A percentile compares a stretch with the other conserved stretches of the same genome.
Evolutionary conservation across 2,888 invertebrate species (phyloP).

Genomic region (Entomobrya proxima): DNA sequence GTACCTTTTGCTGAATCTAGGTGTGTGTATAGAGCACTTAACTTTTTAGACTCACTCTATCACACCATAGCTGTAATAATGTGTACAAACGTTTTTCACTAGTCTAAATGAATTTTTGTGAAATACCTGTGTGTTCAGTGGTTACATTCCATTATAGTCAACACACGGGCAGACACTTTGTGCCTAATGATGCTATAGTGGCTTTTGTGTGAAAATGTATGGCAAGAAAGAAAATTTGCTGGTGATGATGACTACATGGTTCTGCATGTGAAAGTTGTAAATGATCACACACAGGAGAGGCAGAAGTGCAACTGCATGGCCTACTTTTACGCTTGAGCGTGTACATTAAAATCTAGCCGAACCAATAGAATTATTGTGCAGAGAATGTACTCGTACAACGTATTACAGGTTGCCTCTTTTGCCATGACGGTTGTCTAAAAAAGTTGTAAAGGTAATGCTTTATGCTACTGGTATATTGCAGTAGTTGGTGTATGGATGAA

Average conservation of each 20-base stretch:
- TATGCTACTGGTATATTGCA: background rate
- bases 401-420: conserved; percentile 42
- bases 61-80: background rate
- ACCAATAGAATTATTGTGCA: background rate
- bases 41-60: conserved; percentile 24
- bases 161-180: background rate
- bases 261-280: conserved; percentile 63
- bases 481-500: conserved; percentile 9
- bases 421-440: background rate
- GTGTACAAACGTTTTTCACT: background rate
- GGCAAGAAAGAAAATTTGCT: conserved; percentile 33
- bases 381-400: conserved; percentile 7
- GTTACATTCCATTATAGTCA: background rate
- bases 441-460: conserved; percentile 30
- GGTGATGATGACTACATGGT: conserved; percentile 14
- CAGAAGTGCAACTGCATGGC: conserved; percentile 60
- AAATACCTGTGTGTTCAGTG: conserved; percentile 37
- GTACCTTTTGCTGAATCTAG: conserved; percentile 10
- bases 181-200: conserved; percentile 10
- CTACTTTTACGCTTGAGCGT: conserved; percentile 57
- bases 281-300: conserved; percentile 41
- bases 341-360: background rate
- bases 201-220: conserved; percentile 11
- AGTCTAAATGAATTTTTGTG: conserved; percentile 29
- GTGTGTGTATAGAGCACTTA: conserved; percentile 4